These are phyloP conservation scores for Rhinatrema bivittatum DNA, from an alignment of 2,797 vertebrate species.

Conservation along the genomic window DNA sequence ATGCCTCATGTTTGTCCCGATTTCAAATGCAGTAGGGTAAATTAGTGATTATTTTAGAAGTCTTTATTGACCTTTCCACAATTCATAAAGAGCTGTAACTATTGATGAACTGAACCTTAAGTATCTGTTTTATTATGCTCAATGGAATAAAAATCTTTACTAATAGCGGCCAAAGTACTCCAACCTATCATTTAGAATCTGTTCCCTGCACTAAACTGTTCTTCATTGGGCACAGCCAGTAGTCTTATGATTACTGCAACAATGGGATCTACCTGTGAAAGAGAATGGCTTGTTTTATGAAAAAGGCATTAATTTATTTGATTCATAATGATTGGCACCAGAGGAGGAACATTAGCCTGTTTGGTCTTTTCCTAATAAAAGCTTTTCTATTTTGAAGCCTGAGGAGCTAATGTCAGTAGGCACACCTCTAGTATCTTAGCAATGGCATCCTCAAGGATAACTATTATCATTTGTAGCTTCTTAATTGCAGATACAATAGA, in stretches of 20 bases:
- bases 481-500: neutral
- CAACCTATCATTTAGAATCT: no score
- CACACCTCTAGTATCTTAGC: neutral
- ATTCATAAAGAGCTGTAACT: no score
- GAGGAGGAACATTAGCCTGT: neutral
- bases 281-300: neutral
- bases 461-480: neutral
- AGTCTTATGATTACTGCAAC: neutral
- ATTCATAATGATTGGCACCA: neutral
- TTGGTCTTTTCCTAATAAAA: neutral
- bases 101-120: no score
- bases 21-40: no score
- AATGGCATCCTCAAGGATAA: neutral
- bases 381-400: slow-evolving; percentile 2
- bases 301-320: slow-evolving; percentile 5
- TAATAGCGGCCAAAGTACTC: no score
- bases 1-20: no score
- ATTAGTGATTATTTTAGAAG: no score
- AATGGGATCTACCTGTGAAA: neutral
- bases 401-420: neutral
- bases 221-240: no score
- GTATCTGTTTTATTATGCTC: no score
- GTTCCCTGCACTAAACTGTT: no score
- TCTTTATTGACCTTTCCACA: no score
- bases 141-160: no score